A percentile compares a stretch with the other conserved stretches of the same genome.
Conservation (phyloP, 2,113 vertebrate genomes). For the Triplophysa dalaica region DNA sequence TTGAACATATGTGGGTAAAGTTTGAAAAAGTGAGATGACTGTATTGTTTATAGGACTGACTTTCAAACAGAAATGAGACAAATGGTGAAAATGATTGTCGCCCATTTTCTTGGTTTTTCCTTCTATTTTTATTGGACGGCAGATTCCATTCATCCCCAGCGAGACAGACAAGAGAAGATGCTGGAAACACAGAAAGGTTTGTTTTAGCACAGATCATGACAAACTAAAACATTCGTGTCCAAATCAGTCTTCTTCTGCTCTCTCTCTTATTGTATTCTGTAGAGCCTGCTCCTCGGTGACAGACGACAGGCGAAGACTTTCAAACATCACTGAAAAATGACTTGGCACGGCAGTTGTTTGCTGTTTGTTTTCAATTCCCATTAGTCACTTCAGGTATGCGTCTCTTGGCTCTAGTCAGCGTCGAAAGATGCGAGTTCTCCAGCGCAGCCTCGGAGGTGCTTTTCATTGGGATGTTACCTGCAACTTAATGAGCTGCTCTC, state of each 20-base stretch:
- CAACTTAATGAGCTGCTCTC: not conserved
- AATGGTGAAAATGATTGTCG: slow-evolving; percentile 58
- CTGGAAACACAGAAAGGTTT: slow-evolving; percentile 54
- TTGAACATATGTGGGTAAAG: too few species aligned
- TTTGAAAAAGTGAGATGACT: not conserved
- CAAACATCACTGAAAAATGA: slow-evolving; percentile 65
- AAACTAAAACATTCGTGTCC: slow-evolving; percentile 74
- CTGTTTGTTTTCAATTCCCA: slow-evolving; percentile 58
- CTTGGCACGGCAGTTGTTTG: slow-evolving; percentile 54
- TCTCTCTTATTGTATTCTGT: slow-evolving; percentile 58
- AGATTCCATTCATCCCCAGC: slow-evolving; percentile 57
- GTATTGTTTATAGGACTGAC: slow-evolving; percentile 41
- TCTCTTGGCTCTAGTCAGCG: slow-evolving; percentile 47
- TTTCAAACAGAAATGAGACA: slow-evolving; percentile 58
- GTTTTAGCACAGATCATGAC: slow-evolving; percentile 66
- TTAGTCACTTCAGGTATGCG: slow-evolving; percentile 59
- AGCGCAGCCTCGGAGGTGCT: not conserved
- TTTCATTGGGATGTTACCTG: not conserved
- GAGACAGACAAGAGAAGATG: slow-evolving; percentile 46
- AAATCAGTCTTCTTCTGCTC: slow-evolving; percentile 34
- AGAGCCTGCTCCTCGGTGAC: slow-evolving; percentile 65
- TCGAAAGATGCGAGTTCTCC: slow-evolving; percentile 54
- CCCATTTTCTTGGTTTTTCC: slow-evolving; percentile 55
- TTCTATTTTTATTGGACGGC: slow-evolving; percentile 52
- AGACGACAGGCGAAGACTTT: slow-evolving; percentile 64